Base-by-base conservation (phyloP, 2,113 vertebrate genomes). In the Irena cyanogastra region DNA sequence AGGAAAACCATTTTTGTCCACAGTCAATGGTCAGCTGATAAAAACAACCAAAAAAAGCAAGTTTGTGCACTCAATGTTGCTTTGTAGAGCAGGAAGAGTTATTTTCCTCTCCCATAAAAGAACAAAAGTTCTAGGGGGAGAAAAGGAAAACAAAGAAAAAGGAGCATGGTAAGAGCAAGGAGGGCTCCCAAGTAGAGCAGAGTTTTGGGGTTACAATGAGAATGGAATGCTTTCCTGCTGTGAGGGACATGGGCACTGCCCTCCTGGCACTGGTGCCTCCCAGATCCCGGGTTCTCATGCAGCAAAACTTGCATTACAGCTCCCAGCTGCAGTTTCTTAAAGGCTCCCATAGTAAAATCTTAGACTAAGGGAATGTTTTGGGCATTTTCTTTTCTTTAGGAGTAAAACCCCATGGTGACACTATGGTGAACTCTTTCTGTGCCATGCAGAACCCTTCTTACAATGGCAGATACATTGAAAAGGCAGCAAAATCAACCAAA, bases 371-470 rank as follows among this genome's bases (percentile, higher is more conserved):
- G 8, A 44, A 33, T 30, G 22, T 31, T 78, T 63, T 2, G 44
- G 17, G 22, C 4, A 11, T 10, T 23, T 59, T 42, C 20, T 26
- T 11, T 1, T 1, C 9, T 28, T 16, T 7, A 12, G 8, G 37
- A 30, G n/a, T 16, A 41, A 81, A 26, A 15, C 1, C 4, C 33
- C 39, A 18, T 16, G 2, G 11, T 33, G 10, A 74, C 53, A 70
- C 27, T 44, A 35, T 15, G 9, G 24, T 50, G 4, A 87, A 7
- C 17, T 57, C 3, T 21, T 85, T 13, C 47, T 19, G 37, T n/a
- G 27, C 11, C 71, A 61, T 17, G 14, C 7, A 84, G 70, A 85
- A 2, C 35, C 13, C 16, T 30, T 18, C 35, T 35, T 2, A 8
- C 30, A 31, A 49, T 1, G 50, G 47, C 37, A 82, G 19, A 26